These are phyloP conservation scores for Brenthis daphne DNA, from an alignment of 2,888 invertebrate genomes.

Conservation along the genomic window DNA sequence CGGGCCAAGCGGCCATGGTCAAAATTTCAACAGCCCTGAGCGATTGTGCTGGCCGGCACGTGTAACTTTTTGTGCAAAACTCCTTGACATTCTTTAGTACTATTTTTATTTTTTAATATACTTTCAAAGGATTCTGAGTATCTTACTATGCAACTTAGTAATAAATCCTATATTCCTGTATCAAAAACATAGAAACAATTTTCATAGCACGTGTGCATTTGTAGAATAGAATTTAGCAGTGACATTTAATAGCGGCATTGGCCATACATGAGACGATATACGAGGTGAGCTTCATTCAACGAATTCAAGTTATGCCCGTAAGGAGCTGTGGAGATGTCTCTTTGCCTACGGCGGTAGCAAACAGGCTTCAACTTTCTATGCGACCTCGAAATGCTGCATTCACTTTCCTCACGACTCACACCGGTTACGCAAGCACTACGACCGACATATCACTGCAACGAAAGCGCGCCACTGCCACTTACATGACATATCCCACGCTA, in stretches of 20 bases:
- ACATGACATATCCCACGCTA: slow-evolving; percentile 39
- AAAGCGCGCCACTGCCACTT: slow-evolving; percentile 47
- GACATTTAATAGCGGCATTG: not conserved
- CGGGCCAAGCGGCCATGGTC: slow-evolving; percentile 63
- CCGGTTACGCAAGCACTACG: slow-evolving; percentile 77
- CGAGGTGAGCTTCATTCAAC: slow-evolving; percentile 20
- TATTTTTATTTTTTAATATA: slow-evolving; percentile 46
- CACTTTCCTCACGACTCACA: slow-evolving; percentile 79
- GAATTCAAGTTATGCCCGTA: slow-evolving; percentile 43
- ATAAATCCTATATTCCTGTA: too few relatives aligned
- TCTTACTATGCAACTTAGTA: slow-evolving; percentile 70
- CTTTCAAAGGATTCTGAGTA: slow-evolving; percentile 59
- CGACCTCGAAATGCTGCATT: slow-evolving; percentile 81
- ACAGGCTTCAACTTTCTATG: slow-evolving; percentile 76
- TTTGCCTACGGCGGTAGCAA: slow-evolving; percentile 49
- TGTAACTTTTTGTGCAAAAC: slow-evolving; percentile 79
- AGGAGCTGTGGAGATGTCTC: slow-evolving; percentile 48
- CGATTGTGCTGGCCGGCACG: slow-evolving; percentile 72
- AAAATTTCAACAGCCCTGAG: slow-evolving; percentile 78
- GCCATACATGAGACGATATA: slow-evolving; percentile 10
- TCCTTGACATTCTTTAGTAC: slow-evolving; percentile 70
- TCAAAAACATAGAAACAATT: too few relatives aligned
- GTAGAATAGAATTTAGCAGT: slow-evolving; percentile 38
- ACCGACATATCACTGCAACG: slow-evolving; percentile 69
- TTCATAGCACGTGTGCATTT: too few relatives aligned